Evolutionary conservation across 2,797 vertebrate genomes (phyloP).

Genomic region (Hafferia zeledoni): DNA sequence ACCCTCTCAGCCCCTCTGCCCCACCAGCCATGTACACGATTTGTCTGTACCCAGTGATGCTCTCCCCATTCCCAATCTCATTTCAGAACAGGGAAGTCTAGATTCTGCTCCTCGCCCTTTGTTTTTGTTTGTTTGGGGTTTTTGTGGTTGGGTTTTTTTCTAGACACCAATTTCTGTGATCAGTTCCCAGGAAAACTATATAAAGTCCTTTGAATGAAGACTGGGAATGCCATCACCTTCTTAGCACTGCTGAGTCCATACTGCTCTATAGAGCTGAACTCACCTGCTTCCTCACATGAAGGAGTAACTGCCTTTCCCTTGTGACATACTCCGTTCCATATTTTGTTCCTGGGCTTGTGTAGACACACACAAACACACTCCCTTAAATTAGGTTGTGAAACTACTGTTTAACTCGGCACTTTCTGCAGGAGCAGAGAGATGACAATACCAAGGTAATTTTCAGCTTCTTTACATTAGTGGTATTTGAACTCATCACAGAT

Average conservation of each 20-base stretch:
- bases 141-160: no score
- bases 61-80: not conserved
- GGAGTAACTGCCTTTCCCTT: not conserved
- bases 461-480: not conserved
- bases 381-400: not conserved
- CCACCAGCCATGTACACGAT: accelerated
- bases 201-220: not conserved
- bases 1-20: no score
- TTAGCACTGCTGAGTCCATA: no score
- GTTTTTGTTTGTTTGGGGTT: no score
- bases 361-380: not conserved
- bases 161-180: accelerated
- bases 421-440: not conserved
- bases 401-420: not conserved
- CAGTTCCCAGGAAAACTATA: not conserved
- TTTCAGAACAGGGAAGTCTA: not conserved
- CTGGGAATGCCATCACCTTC: not conserved
- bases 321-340: not conserved
- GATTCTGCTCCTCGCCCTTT: not conserved
- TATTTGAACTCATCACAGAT: not conserved
- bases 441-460: not conserved
- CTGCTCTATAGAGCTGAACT: not conserved
- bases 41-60: not conserved
- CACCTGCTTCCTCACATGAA: not conserved
- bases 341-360: not conserved